Evolutionary conservation across 1,140 invertebrate genomes (phyloP), one percentile per base, ranked within the genome.

Genomic region (Wiebesia pumilae): DNA sequence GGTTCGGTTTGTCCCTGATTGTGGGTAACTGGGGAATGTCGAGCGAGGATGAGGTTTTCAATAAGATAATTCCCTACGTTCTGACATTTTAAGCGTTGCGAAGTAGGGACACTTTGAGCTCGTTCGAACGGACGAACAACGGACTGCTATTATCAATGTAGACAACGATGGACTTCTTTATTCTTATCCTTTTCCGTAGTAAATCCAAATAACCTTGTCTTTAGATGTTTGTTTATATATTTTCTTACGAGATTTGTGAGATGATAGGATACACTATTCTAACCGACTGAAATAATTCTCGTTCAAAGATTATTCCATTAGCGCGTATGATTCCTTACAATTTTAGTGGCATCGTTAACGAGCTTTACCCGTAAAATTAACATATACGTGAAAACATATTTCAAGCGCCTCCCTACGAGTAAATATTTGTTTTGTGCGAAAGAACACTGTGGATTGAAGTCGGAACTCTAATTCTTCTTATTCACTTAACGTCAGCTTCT

Each of bases 61-160:
- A 81, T 81, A 67, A 67, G 62, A 81, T 30, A 30, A 67, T 69
- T 69, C 30, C 78, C 40, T 62, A 27, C 10, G n/a, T 40, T 40
- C 43, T 43, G 33, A 38, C 43, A 40, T 38, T 81, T 81, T 67
- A 81, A 43, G 35, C 35, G 79, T 19, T 67, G 40, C 33, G 1
- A n/a, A 62, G 51, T 19, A 35, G 54, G 21, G 78, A 80, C 54
- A 80, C 79, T 81, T 30, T 38, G 14, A 24, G 24, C 33, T 4
- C 62, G 16, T n/a, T 67, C 65, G 16, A 19, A 67, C 54, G 54
- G 58, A 80, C 62, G n/a, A 62, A 58, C 27, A 4, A 27, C 43
- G 27, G 62, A 1, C 65, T 69, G 35, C 54, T 30, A 19, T 81
- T 81, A 65, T 81, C 47, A 67, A 24, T 27, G 0, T 43, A 4